Evolutionary conservation across 2,888 invertebrate genomes (phyloP).

Genomic region (Tinea pellionella): DNA sequence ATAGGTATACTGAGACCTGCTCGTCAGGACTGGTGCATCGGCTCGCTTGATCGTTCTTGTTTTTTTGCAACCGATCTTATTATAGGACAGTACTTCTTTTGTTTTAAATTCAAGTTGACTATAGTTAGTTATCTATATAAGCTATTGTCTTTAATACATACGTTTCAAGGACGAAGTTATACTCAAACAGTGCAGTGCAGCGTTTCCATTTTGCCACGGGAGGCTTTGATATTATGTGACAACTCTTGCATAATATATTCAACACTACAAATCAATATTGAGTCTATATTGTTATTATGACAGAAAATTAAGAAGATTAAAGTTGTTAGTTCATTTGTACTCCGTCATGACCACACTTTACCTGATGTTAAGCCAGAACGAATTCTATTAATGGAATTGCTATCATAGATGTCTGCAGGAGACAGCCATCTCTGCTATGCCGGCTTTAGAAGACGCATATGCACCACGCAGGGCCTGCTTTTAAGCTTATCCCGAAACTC

Average conservation of each 20-base stretch:
- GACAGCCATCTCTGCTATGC: too few species aligned
- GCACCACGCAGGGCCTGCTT: too few species aligned
- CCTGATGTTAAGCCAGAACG: too few species aligned
- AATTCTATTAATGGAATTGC: too few species aligned
- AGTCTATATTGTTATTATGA: too few species aligned
- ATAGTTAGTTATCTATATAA: not conserved
- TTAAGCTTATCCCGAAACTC: too few species aligned
- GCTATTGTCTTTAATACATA: not conserved
- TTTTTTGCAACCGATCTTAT: constrained; percentile 8
- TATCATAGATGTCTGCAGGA: too few species aligned
- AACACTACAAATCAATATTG: not conserved
- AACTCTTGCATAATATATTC: not conserved
- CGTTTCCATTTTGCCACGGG: not conserved
- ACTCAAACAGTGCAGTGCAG: not conserved
- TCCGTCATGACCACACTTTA: too few species aligned
- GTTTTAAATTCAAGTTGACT: constrained; percentile 1
- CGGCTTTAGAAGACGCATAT: too few species aligned
- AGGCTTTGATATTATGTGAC: not conserved
- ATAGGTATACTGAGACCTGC: constrained; percentile 26
- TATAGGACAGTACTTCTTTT: constrained; percentile 6
- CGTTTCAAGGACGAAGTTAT: not conserved
- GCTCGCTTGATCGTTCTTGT: constrained; percentile 3
- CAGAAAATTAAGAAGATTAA: too few species aligned
- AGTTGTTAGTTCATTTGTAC: too few species aligned
- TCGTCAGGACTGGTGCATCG: constrained; percentile 11